phyloP scores from a whole-genome alignment of 2,797 vertebrate species.

The Oreochromis grahami region DNA sequence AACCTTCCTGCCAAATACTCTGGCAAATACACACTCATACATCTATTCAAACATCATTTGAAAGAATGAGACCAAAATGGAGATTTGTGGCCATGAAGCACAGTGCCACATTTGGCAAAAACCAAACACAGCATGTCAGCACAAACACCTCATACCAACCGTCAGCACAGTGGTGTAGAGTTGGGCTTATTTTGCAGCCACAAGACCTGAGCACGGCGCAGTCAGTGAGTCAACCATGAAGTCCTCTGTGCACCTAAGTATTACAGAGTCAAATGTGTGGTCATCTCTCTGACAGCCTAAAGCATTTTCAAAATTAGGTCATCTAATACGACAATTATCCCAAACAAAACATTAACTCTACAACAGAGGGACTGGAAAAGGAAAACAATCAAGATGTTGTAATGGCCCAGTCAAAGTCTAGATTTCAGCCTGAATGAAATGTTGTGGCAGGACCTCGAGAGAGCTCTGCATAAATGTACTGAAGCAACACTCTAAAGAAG shows the following conservation, averaged over 20 bases:
- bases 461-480: background rate
- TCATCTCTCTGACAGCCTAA: background rate
- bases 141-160: background rate
- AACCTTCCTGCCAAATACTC: background rate
- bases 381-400: background rate
- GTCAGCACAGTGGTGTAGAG: background rate
- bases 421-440: background rate
- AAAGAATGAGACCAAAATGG: background rate
- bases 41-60: background rate
- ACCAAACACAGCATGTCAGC: background rate
- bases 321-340: fast-evolving
- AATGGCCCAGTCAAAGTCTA: background rate
- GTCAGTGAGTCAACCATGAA: background rate
- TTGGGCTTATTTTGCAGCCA: background rate
- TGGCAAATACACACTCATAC: background rate
- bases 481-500: background rate
- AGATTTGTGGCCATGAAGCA: background rate
- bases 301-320: background rate
- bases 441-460: background rate
- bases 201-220: background rate
- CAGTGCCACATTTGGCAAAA: background rate
- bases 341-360: background rate
- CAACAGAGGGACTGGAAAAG: background rate
- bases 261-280: background rate
- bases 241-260: background rate